Evolutionary conservation across 2,113 vertebrate genomes (phyloP), one percentile per base, ranked within the genome.

Genomic region (Aplodontia rufa): DNA sequence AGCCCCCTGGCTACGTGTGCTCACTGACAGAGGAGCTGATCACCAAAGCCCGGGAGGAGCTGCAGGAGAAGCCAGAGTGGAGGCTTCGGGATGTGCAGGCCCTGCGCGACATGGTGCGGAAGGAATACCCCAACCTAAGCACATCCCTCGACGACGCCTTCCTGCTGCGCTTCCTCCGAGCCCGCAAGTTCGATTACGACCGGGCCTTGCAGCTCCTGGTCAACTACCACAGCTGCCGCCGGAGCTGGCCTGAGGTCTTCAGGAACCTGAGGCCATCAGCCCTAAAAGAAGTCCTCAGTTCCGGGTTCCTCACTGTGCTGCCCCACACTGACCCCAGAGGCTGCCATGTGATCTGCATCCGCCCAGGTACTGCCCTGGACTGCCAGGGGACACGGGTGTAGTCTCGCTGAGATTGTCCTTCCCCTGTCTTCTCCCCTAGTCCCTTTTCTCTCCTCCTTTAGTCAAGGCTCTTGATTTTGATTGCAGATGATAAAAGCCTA

Each of bases 11-110:
- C 92, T 99, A 99, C 8, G 98, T 99, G 82, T 99, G 99, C 96
- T 99, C 98, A 0, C 98, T 99, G 95, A 99, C 99, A 3, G 99
- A 99, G 0, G 99, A 99, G 10, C 99, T 99, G 93, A 98, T 99
- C 95, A 98, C 99, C 97, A 99, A 99, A 96, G 99, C 99, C 45
- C 98, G 99, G 37, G 99, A 99, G 79, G 99, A 99, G 97, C 99
- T 99, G 20, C 99, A 99, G 97, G 99, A 99, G 98, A 99, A 99
- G 95, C 99, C 99, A 0, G 99, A 99, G 45, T 99, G 99, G 99
- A 98, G 99, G 72, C 99, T 99, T 1, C 99, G 99, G 0, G 99
- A 99, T 3, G 99, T 99, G 40, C 99, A 99, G 97, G 99, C 99
- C 0, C 99, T 99, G 17, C 98, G 99, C 58, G 99, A 99, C 84